Percentiles rank a stretch among this genome's conserved stretches.
Conservation (phyloP, 2,888 invertebrate genomes). For the Alviniconcha strummeri region DNA sequence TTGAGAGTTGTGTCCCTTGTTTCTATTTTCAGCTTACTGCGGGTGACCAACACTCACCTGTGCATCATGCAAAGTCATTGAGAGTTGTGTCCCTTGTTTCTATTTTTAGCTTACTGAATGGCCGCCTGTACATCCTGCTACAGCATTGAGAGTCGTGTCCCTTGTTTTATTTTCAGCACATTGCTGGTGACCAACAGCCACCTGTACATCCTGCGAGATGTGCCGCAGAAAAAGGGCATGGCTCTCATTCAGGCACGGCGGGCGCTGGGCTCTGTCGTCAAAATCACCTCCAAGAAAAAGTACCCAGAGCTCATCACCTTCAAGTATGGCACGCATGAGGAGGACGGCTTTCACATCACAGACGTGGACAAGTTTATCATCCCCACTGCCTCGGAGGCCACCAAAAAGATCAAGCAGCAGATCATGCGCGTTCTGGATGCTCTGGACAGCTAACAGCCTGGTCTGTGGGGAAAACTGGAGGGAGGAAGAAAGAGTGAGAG, state of each 20-base stretch:
- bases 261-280: conserved; percentile 92
- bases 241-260: conserved; percentile 91
- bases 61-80: too few relatives aligned
- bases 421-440: conserved; percentile 79
- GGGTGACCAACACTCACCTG: too few relatives aligned
- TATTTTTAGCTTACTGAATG: too few relatives aligned
- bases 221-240: conserved; percentile 82
- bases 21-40: too few relatives aligned
- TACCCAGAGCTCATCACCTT: conserved; percentile 98
- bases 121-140: too few relatives aligned
- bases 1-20: too few relatives aligned
- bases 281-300: conserved; percentile 96
- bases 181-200: conserved; percentile 90
- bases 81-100: too few relatives aligned
- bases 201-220: conserved; percentile 86
- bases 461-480: not conserved
- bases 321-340: conserved; percentile 84
- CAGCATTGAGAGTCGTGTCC: too few relatives aligned
- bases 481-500: not conserved
- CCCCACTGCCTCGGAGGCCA: conserved; percentile 92
- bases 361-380: conserved; percentile 93
- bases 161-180: conserved; percentile 78
- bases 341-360: conserved; percentile 80
- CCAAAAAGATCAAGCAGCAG: conserved; percentile 91
- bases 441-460: conserved; percentile 56